These are phyloP conservation scores for roundworm (Caenorhabditis elegans) DNA, from an alignment of 1,140 invertebrate genomes.

Conservation along the genomic window WBcel235 BX284602.5:11096001-11096500, in stretches of 20 bases:
- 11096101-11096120: neutral
- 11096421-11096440: neutral
- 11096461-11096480: neutral
- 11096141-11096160: neutral
- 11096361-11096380: neutral
- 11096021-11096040: neutral
- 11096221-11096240: neutral
- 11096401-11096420: too few relatives aligned
- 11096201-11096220: neutral
- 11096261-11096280: neutral
- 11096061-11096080: neutral
- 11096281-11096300: neutral
- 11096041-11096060: neutral
- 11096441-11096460: neutral
- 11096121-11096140: neutral
- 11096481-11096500: too few relatives aligned
- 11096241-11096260: neutral
- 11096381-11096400: neutral
- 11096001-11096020: neutral
- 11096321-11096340: constrained; percentile 4
- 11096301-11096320: neutral
- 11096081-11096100: neutral
- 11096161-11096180: neutral
- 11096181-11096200: neutral
- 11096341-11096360: neutral